Percentiles rank a stretch among this genome's conserved stretches.
Conservation (phyloP, 2,113 vertebrate species). For the Todiramphus saurophagus region DNA sequence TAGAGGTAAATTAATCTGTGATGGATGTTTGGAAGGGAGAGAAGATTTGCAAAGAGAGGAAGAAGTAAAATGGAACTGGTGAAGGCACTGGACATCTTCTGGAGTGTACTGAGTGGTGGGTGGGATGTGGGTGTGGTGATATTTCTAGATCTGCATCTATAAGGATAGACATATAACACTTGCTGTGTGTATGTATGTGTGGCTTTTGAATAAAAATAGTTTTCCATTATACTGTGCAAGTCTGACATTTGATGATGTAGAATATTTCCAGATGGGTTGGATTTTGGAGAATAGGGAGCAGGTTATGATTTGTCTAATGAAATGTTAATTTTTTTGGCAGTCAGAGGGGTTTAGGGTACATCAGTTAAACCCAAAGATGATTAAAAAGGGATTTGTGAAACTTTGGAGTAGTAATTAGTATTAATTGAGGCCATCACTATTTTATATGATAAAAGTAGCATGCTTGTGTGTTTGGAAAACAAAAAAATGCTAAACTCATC, state of each 20-base stretch:
- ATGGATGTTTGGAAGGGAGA: slow-evolving; percentile 49
- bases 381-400: slow-evolving; percentile 74
- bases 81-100: slow-evolving; percentile 58
- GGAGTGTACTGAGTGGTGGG: slow-evolving; percentile 15
- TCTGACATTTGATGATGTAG: slow-evolving; percentile 62
- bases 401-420: slow-evolving; percentile 66
- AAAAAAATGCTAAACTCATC: background rate
- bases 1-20: slow-evolving; percentile 68
- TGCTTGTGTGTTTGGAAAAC: background rate
- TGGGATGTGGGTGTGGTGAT: slow-evolving; percentile 40
- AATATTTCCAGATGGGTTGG: slow-evolving; percentile 70
- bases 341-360: slow-evolving; percentile 56
- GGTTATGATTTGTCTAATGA: slow-evolving; percentile 69
- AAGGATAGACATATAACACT: slow-evolving; percentile 34
- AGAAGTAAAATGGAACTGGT: slow-evolving; percentile 23
- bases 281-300: slow-evolving; percentile 54
- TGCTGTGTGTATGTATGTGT: background rate
- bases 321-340: slow-evolving; percentile 72
- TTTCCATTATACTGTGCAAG: slow-evolving; percentile 37
- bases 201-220: slow-evolving; percentile 48
- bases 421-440: slow-evolving; percentile 60
- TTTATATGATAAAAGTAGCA: slow-evolving; percentile 32
- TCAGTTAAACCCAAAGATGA: slow-evolving; percentile 63
- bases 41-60: slow-evolving; percentile 12
- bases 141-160: slow-evolving; percentile 56